Percentiles rank a stretch among this genome's conserved stretches.
These are phyloP conservation scores for Apoda limacodes DNA, from an alignment of 2,888 invertebrate genomes.

Conservation along the genomic window DNA sequence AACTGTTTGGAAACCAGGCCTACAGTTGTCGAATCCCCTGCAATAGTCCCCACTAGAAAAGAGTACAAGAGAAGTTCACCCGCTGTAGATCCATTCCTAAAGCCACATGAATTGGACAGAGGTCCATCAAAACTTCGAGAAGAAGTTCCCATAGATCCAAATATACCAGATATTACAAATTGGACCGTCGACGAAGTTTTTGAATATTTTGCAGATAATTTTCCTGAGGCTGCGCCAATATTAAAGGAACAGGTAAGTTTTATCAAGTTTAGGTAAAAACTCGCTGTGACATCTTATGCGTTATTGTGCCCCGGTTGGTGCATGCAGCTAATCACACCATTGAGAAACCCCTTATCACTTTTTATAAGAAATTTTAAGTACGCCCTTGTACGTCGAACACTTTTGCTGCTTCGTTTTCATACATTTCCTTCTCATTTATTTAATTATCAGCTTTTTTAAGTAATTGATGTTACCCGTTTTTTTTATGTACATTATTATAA, in stretches of 20 bases:
- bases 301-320: no score
- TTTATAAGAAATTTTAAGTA: no score
- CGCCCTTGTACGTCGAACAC: no score
- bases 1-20: constrained; percentile 70
- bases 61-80: constrained; percentile 37
- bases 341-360: no score
- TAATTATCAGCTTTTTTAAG: no score
- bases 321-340: no score
- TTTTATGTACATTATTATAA: no score
- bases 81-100: constrained; percentile 49
- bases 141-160: constrained; percentile 69
- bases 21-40: constrained; percentile 42
- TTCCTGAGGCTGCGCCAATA: constrained; percentile 82
- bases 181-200: constrained; percentile 90
- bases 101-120: constrained; percentile 57
- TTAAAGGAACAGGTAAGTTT: constrained; percentile 87
- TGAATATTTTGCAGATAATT: constrained; percentile 81
- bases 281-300: no score
- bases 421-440: no score
- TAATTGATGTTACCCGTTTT: no score
- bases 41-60: constrained; percentile 36
- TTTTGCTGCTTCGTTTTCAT: no score
- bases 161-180: constrained; percentile 81
- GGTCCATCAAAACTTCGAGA: constrained; percentile 45
- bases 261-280: no score